Conservation (phyloP, 1,140 invertebrate species). For the Diorhabda sublineata region DNA sequence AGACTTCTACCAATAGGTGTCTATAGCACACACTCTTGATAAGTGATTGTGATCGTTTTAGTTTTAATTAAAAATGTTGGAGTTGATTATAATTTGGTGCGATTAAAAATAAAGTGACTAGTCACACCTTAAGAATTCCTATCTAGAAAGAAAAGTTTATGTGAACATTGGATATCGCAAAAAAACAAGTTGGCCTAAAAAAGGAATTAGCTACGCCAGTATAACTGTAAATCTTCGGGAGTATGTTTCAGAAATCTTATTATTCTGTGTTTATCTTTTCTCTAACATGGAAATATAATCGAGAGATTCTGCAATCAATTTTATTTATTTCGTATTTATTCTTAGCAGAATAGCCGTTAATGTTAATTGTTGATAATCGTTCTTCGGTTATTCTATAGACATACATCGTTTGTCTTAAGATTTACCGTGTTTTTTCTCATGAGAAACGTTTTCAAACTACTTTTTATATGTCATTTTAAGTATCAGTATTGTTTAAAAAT, state of each 20-base stretch:
- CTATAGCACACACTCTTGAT: too few relatives aligned
- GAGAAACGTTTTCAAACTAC: not conserved
- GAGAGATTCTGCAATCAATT: conserved; percentile 22
- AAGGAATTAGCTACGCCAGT: not conserved
- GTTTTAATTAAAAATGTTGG: too few relatives aligned
- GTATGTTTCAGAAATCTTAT: conserved; percentile 32
- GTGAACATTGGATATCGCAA: too few relatives aligned
- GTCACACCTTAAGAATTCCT: too few relatives aligned
- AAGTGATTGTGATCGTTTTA: too few relatives aligned
- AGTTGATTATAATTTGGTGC: too few relatives aligned
- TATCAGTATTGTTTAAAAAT: too few relatives aligned
- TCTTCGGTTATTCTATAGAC: conserved; percentile 27
- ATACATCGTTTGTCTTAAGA: conserved; percentile 7
- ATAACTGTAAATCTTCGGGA: not conserved
- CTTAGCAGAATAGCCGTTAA: conserved; percentile 37
- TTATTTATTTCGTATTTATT: conserved; percentile 40
- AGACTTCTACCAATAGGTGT: too few relatives aligned
- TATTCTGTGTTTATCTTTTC: conserved; percentile 25
- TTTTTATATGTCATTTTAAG: not conserved
- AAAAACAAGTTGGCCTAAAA: too few relatives aligned
- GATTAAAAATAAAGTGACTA: too few relatives aligned
- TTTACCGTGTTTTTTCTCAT: not conserved
- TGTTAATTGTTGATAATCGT: conserved; percentile 39
- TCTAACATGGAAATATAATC: conserved; percentile 33
- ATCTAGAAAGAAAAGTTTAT: too few relatives aligned